These are phyloP conservation scores for Tanytarsus gracilentus DNA, from an alignment of 2,888 invertebrate genomes.

Conservation along the genomic window DNA sequence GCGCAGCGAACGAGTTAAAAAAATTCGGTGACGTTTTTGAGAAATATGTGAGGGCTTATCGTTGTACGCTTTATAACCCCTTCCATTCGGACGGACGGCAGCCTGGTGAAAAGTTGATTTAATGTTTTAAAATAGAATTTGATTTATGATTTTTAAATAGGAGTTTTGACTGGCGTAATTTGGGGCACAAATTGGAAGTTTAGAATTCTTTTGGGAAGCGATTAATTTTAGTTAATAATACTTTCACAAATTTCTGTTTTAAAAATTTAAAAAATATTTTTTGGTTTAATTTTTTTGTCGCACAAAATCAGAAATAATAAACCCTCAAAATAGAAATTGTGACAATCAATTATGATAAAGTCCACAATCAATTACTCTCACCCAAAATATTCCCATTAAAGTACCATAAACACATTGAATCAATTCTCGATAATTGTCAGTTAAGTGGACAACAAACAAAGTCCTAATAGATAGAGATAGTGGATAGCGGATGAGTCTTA, in stretches of 20 bases:
- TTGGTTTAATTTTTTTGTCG: too few relatives aligned
- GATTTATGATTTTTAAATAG: slow-evolving; percentile 20
- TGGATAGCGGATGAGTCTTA: slow-evolving; percentile 17
- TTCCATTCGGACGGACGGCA: neutral
- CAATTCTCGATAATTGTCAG: slow-evolving; percentile 12
- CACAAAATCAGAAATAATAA: slow-evolving; percentile 7
- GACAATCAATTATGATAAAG: too few relatives aligned
- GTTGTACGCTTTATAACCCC: neutral
- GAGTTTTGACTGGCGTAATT: neutral
- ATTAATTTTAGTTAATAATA: neutral
- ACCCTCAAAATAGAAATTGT: neutral
- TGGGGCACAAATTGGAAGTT: neutral
- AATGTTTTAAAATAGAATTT: slow-evolving; percentile 10
- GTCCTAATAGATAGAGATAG: slow-evolving; percentile 16
- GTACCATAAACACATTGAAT: slow-evolving; percentile 19
- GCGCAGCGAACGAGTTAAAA: slow-evolving; percentile 16
- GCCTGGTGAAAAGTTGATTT: neutral
- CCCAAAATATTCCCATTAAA: slow-evolving; percentile 6
- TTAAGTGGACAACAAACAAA: slow-evolving; percentile 27
- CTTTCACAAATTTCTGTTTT: neutral
- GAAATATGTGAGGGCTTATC: slow-evolving; percentile 12
- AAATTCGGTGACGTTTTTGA: neutral
- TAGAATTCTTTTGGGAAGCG: neutral
- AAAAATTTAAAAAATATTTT: too few relatives aligned
- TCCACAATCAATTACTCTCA: too few relatives aligned